Percentiles rank a stretch among this genome's conserved stretches.
Conservation (phyloP, 2,797 vertebrate species). For the Cottoperca gobio region DNA sequence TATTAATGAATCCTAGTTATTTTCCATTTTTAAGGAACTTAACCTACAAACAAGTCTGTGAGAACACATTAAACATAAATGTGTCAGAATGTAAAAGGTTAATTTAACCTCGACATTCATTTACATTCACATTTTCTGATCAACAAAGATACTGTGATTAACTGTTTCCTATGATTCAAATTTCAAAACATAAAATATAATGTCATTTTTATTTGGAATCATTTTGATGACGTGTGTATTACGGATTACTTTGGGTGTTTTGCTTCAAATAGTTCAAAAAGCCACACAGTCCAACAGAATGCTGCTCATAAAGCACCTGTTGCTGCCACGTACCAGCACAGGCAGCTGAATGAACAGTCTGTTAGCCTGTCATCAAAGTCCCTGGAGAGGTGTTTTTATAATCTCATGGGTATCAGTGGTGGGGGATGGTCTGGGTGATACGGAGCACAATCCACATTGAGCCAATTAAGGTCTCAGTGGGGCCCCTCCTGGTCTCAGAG, state of each 20-base stretch:
- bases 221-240: not conserved
- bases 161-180: constrained; percentile 1
- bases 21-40: not conserved
- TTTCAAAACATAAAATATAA: not conserved
- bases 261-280: not conserved
- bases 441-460: constrained; percentile 80
- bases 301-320: constrained; percentile 9
- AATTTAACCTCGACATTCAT: not conserved
- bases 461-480: constrained; percentile 82
- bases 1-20: not conserved
- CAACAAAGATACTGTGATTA: not conserved
- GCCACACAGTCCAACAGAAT: not conserved
- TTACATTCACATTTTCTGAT: not conserved
- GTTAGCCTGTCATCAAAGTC: constrained; percentile 50
- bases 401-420: constrained; percentile 65
- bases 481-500: constrained; percentile 69
- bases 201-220: constrained; percentile 1
- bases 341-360: constrained; percentile 44
- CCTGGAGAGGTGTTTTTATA: constrained; percentile 63
- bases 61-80: not conserved
- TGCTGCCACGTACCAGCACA: constrained; percentile 59
- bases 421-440: constrained; percentile 49
- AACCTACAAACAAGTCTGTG: not conserved
- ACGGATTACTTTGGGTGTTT: not conserved
- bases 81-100: not conserved